Conservation (phyloP, 2,113 vertebrate species). For the Pseudorectes ferrugineus region DNA sequence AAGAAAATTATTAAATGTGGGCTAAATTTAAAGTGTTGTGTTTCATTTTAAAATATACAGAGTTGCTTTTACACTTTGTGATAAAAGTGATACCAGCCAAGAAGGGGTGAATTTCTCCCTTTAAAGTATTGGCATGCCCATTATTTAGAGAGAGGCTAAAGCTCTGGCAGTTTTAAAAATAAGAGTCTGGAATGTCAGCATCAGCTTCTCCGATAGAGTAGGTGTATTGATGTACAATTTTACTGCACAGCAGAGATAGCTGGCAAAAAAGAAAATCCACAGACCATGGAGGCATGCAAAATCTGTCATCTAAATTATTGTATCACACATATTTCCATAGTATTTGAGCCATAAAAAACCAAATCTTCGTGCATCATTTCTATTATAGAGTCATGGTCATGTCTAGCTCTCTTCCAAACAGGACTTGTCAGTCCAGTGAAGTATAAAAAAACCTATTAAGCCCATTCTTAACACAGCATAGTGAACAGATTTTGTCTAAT, state of each 20-base stretch:
- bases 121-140: background rate
- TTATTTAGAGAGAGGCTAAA: background rate
- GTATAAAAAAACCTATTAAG: background rate
- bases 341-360: background rate
- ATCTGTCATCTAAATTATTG: background rate
- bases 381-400: background rate
- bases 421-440: background rate
- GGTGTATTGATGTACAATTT: conserved; percentile 6
- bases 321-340: background rate
- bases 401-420: background rate
- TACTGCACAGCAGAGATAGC: background rate
- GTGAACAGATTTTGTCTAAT: background rate
- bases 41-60: background rate
- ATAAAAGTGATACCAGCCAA: background rate
- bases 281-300: background rate
- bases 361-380: background rate
- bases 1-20: background rate
- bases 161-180: background rate
- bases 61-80: background rate
- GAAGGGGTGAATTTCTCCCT: background rate
- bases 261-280: background rate
- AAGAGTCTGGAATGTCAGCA: conserved; percentile 3
- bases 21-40: background rate
- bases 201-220: background rate
- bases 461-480: background rate